A percentile compares a stretch with the other conserved stretches of the same genome.
These are phyloP conservation scores for Lacerta agilis DNA, from an alignment of 2,797 vertebrate species.

Conservation along the genomic window DNA sequence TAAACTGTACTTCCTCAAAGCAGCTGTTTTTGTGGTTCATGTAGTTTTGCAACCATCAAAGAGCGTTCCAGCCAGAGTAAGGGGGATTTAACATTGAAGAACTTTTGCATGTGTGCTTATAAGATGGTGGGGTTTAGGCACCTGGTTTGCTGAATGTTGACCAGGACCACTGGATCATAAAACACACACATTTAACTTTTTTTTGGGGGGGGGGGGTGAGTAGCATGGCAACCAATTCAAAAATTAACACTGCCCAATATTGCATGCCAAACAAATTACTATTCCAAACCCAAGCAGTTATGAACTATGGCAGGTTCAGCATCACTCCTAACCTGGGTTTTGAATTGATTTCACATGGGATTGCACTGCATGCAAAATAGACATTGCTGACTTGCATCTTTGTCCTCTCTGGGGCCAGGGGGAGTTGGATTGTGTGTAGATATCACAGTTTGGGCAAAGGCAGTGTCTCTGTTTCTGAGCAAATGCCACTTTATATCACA, in stretches of 20 bases:
- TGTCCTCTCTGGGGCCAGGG: neutral
- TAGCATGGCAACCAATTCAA: too few relatives aligned
- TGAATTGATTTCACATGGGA: neutral
- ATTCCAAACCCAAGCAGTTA: neutral
- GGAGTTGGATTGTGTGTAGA: too few relatives aligned
- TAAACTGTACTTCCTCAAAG: neutral
- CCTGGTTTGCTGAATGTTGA: neutral
- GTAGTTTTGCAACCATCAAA: neutral
- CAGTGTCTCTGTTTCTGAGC: neutral
- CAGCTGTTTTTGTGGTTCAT: neutral
- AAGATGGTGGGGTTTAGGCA: neutral
- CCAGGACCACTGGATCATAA: too few relatives aligned
- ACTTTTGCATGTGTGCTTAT: neutral
- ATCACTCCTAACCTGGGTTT: neutral
- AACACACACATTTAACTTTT: too few relatives aligned
- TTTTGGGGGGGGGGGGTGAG: too few relatives aligned
- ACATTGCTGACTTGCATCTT: neutral
- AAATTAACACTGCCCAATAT: too few relatives aligned
- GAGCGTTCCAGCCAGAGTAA: neutral
- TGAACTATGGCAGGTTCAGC: neutral
- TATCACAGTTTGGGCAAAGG: too few relatives aligned
- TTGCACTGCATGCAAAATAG: neutral
- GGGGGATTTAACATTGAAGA: neutral
- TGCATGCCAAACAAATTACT: too few relatives aligned
- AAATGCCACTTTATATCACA: neutral